phyloP scores from a whole-genome alignment of 1,140 invertebrate species.

The Apis dorsata region DNA sequence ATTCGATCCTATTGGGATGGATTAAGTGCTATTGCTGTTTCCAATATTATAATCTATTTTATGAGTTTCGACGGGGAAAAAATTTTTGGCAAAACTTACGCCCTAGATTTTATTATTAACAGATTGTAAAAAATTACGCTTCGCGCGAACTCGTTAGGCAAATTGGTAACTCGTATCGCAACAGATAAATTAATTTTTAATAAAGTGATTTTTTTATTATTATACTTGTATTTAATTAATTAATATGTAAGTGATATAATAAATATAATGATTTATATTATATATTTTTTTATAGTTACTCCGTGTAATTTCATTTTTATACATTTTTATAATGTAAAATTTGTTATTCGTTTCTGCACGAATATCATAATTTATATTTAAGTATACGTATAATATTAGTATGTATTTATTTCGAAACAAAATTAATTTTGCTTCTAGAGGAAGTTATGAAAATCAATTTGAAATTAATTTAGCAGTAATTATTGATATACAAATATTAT shows the following conservation, averaged over 20 bases:
- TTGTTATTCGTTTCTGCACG: too few relatives aligned
- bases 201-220: too few relatives aligned
- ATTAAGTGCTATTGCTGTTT: not conserved
- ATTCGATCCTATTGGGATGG: constrained; percentile 33
- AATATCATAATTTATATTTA: too few relatives aligned
- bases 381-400: not conserved
- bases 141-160: not conserved
- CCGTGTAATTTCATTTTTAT: too few relatives aligned
- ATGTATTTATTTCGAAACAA: not conserved
- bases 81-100: not conserved
- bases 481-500: not conserved
- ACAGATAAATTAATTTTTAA: too few relatives aligned
- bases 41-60: constrained; percentile 11
- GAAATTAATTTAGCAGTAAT: not conserved
- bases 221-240: not conserved
- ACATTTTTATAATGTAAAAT: too few relatives aligned
- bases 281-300: too few relatives aligned
- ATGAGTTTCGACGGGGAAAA: not conserved
- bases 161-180: not conserved
- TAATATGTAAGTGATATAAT: too few relatives aligned
- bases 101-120: not conserved
- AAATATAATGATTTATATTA: too few relatives aligned
- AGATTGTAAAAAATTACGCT: constrained; percentile 2
- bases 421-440: not conserved
- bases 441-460: not conserved